Percentiles rank a stretch among this genome's conserved stretches.
Conservation (phyloP, 2,113 vertebrate species). For the Thalassarche chlororhynchos region DNA sequence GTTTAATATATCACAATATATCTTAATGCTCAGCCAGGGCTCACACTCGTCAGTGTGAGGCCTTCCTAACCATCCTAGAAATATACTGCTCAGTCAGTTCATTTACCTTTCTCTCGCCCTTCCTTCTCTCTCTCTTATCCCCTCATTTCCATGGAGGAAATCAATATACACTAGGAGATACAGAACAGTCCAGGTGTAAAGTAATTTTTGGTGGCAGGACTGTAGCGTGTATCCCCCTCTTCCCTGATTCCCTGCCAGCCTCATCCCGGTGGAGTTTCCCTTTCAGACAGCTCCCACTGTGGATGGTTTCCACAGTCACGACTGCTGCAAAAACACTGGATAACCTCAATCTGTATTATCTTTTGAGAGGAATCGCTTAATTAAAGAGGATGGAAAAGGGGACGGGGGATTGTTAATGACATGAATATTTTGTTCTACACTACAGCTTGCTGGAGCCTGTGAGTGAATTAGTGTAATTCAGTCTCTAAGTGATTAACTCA, state of each 20-base stretch:
- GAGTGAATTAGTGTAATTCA: slow-evolving; percentile 1
- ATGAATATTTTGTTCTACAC: background rate
- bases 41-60: background rate
- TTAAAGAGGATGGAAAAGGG: background rate
- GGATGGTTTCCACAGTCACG: background rate
- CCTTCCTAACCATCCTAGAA: background rate
- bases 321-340: background rate
- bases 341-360: background rate
- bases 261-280: background rate
- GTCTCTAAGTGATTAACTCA: slow-evolving; percentile 10
- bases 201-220: background rate
- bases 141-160: background rate
- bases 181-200: background rate
- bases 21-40: background rate
- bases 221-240: rapidly evolving
- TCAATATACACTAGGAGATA: background rate
- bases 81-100: background rate
- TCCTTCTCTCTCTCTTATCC: background rate
- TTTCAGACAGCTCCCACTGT: background rate
- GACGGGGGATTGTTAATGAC: background rate
- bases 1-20: background rate
- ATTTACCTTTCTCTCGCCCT: background rate
- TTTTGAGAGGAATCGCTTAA: background rate
- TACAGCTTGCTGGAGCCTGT: background rate
- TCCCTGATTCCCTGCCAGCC: background rate